Base-by-base conservation (phyloP, 2,113 vertebrate genomes). In the Telmatochromis sp. region DNA sequence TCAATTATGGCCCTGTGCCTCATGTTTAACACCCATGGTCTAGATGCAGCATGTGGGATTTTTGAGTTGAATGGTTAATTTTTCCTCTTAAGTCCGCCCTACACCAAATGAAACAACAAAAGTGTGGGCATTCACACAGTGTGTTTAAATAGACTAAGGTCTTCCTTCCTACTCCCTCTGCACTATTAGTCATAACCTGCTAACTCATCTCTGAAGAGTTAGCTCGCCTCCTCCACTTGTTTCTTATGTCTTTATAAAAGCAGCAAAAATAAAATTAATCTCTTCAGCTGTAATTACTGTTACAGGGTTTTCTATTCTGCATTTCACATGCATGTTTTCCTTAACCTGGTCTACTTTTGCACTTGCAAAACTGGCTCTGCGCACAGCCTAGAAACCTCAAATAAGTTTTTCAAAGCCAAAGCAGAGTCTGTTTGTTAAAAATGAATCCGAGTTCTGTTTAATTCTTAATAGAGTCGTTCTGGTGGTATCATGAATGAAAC, bases 121-220 rank as follows among this genome's bases (percentile, higher is more conserved):
- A 85, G 78, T 81, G 83, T 90, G 87, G 87, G 75, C 73, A 54
- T 82, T 83, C n/a, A 53, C 80, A 23, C 63, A 75, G 42, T 49
- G 26, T 33, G 81, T 81, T 89, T 80, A 89, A 78, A 78, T 78
- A 78, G 70, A 78, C 42, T 49, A 89, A 87, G 60, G 51, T 87
- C 63, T 85, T 21, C 70, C 37, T 19, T 91, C 84, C 60, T 53
- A 85, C 91, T 87, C 19, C 40, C 82, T 87, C 82, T 81, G 85
- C 86, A 84, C n/a, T 60, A 60, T 94, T 87, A 94, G 82, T 92
- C 94, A 94, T 86, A 89, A 88, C 82, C 87, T 84, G n/a, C 86
- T 49, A 81, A 9, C 89, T 87, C 65, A 37, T 81, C 57, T 55
- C 54, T 79, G 51, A 15, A 58, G 35, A 82, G 33, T 35, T 19